Percentiles rank a stretch among this genome's conserved stretches.
phyloP scores from a whole-genome alignment of 2,113 vertebrate species.

The Redunca redunca region DNA sequence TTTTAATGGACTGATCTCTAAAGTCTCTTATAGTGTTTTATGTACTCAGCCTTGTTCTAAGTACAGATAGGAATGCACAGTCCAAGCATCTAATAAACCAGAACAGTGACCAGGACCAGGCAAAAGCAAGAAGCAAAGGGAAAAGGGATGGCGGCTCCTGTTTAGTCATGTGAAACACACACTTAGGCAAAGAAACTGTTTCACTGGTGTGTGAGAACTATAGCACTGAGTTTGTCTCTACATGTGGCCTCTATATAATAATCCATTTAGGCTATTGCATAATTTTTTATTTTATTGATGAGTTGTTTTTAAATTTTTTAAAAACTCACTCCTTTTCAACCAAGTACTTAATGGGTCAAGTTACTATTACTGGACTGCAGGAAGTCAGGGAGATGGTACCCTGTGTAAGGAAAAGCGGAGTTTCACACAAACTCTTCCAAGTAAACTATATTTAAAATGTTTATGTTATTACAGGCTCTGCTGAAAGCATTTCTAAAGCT shows the following conservation, averaged over 20 bases:
- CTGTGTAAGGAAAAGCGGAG: slow-evolving; percentile 22
- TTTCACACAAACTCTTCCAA: slow-evolving; percentile 66
- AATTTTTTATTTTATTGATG: slow-evolving; percentile 18
- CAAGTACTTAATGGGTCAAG: background rate
- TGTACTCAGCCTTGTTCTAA: background rate
- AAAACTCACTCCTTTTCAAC: slow-evolving; percentile 30
- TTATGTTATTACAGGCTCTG: slow-evolving; percentile 67
- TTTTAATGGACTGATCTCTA: background rate
- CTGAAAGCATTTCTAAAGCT: slow-evolving; percentile 75
- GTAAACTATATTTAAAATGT: slow-evolving; percentile 77
- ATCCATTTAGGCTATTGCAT: background rate
- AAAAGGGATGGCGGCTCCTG: background rate
- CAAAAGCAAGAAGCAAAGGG: background rate
- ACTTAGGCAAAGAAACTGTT: background rate
- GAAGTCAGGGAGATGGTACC: slow-evolving; percentile 14
- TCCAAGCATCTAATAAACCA: background rate
- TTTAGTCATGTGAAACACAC: background rate
- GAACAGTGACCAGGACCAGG: background rate
- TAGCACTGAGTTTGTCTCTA: background rate
- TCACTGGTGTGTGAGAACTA: background rate
- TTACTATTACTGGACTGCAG: slow-evolving; percentile 4
- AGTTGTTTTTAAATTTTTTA: slow-evolving; percentile 21
- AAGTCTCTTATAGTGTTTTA: background rate
- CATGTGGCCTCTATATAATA: background rate
- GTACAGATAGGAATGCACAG: background rate